Base-by-base conservation (phyloP, 1,140 invertebrate genomes). In the Pseudomyrmex cubaensis region DNA sequence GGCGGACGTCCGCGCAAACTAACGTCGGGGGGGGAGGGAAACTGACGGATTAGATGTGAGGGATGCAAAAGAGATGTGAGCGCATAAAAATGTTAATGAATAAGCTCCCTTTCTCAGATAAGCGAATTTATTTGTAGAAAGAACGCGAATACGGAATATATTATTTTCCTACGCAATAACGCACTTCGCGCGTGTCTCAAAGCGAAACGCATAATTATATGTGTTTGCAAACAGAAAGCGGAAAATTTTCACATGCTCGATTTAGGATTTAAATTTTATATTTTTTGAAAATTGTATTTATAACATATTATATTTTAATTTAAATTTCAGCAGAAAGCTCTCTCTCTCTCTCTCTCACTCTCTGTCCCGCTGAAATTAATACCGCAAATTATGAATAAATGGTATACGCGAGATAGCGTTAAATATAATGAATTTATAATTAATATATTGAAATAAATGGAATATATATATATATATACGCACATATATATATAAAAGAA, bases 391-490 rank as follows among this genome's bases (percentile, higher is more conserved):
- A 77, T 46, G 62, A 2, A 10, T 52, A 13, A 52, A 52, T 52
- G 12, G 13, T 12, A 13, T 54, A 67, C 7, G 22, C n/a, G 48
- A 76, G 25, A 35, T 54, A 54, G 25, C 62, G 25, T 77, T 67
- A 77, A 67, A 77, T 35, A 35, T 67, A 77, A 56, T 66, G 25
- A 63, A 75, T 66, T 64, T 77, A 77, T 67, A 56, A 66, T 44
- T 67, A 77, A 54, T 44, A 20, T n/a, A 44, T 67, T 77, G 35
- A 66, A 66, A 22, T 77, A 1, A 9, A 74, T 9, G 35, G 22
- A 22, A 22, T 12, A n/a, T 10, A 10, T 50, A 8, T 50, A 50
- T 50, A 50, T 50, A 25, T 25, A 25, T 25, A 25, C 2, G 2
- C n/a, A n/a, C n/a, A n/a, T 25, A 25, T 25, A 25, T 52, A 17